Base-by-base conservation (phyloP, 2,113 vertebrate genomes). In the Gallinago media region DNA sequence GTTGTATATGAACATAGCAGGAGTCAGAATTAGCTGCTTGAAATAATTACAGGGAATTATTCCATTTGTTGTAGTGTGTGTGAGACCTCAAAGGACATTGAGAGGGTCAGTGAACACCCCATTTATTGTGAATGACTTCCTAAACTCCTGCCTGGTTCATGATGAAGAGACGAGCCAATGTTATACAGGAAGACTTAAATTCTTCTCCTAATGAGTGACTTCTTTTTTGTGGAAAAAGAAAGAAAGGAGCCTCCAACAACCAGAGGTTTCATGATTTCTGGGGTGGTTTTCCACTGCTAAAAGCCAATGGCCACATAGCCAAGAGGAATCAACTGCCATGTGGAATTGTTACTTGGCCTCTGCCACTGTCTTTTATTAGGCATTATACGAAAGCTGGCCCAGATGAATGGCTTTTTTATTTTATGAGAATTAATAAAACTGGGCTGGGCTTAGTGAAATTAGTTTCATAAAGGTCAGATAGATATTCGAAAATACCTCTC, bases 371-470 rank as follows among this genome's bases (percentile, higher is more conserved):
- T 86, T 91, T 93, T 85, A 62, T 88, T 55, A 83, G 52, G 17
- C 25, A n/a, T 77, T 86, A 63, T 47, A 22, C 2, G 5, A 81
- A 83, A 67, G 27, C 40, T 36, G 49, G 40, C 31, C 34, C 52
- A 72, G 29, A 56, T 77, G 10, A 94, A 74, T 58, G 67, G 42
- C 25, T 89, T 91, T 81, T 85, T 88, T 18, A 7, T 81, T 96
- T 95, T 94, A 85, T 2, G 46, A 73, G 65, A 91, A 83, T 84
- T 89, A 84, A 89, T 91, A 89, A 96, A 76, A 89, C 47, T 81
- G 29, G 47, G 80, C 21, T 68, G 47, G 23, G 36, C 26, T 92
- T 52, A 54, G 31, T 75, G 80, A 92, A 91, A 89, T 87, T 56
- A 81, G 8, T 74, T 95, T 80, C 25, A 7, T 62, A 89, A 94